These are phyloP conservation scores for Stylophora pistillata DNA, from an alignment of 64 coral and sea anemone genomes.

Conservation along the genomic window DNA sequence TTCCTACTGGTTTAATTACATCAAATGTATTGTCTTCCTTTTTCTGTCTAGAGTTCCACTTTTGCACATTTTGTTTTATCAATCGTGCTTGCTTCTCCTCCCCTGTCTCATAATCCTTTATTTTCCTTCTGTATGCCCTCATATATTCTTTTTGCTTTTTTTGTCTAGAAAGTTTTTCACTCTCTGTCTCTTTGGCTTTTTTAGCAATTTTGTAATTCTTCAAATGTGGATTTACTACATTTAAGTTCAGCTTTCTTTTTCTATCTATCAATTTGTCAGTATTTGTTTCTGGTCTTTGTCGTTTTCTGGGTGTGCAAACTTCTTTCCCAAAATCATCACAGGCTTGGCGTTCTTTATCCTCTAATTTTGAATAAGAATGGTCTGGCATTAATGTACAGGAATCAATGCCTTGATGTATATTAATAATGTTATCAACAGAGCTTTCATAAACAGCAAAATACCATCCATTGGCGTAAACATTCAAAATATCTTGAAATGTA, in stretches of 20 bases:
- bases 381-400: too few relatives aligned
- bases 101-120: neutral
- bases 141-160: slow-evolving; percentile 4
- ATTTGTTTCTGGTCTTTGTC: neutral
- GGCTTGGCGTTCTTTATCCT: slow-evolving; percentile 8
- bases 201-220: neutral
- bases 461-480: slow-evolving; percentile 44
- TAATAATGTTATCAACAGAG: neutral
- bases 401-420: too few relatives aligned
- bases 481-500: slow-evolving; percentile 48
- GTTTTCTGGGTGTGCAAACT: neutral
- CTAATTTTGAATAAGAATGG: neutral
- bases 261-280: neutral
- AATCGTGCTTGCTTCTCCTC: neutral
- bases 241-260: neutral
- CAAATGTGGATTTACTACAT: neutral
- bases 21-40: too few relatives aligned
- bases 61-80: slow-evolving; percentile 8
- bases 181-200: neutral
- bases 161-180: slow-evolving; percentile 3
- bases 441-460: slow-evolving; percentile 71
- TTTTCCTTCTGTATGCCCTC: neutral
- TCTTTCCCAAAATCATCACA: slow-evolving; percentile 1
- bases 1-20: too few relatives aligned
- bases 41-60: too few relatives aligned